Percentiles rank a stretch among this genome's conserved stretches.
Evolutionary conservation across 2,888 invertebrate genomes (phyloP).

Genomic region (Lasioglossum zephyrum): DNA sequence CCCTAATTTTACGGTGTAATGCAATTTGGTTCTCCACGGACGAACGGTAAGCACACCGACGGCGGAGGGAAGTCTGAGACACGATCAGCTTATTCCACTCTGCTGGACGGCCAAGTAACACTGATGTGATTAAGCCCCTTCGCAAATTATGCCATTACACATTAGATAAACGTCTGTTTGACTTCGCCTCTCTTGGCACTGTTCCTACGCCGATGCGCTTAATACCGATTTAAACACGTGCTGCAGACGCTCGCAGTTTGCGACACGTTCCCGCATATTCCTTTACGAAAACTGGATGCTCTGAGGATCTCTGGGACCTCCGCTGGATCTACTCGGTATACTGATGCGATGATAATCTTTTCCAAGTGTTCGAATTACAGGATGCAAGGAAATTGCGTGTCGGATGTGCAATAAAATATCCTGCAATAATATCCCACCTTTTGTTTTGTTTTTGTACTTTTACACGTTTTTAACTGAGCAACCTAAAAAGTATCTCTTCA

Average conservation of each 20-base stretch:
- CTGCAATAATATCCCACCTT: no score
- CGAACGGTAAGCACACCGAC: constrained; percentile 54
- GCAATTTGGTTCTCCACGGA: constrained; percentile 72
- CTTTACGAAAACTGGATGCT: background rate
- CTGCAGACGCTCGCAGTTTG: constrained; percentile 12
- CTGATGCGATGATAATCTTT: background rate
- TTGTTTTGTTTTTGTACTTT: no score
- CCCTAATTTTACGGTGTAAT: constrained; percentile 72
- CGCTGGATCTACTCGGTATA: background rate
- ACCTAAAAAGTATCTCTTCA: no score
- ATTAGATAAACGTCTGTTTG: constrained; percentile 75
- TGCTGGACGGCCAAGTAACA: constrained; percentile 79
- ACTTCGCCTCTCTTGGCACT: constrained; percentile 75
- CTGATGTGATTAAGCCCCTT: constrained; percentile 81
- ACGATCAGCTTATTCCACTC: constrained; percentile 82
- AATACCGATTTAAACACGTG: constrained; percentile 63
- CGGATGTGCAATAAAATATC: no score
- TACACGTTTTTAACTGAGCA: no score
- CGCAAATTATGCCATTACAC: constrained; percentile 79
- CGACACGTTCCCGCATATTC: constrained; percentile 32
- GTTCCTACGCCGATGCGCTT: constrained; percentile 60
- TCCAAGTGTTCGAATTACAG: background rate
- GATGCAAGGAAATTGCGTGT: background rate
- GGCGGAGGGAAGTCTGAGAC: constrained; percentile 74
- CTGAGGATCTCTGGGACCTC: background rate